Conservation (phyloP, 2,888 invertebrate species). For the Ligdia adustata region DNA sequence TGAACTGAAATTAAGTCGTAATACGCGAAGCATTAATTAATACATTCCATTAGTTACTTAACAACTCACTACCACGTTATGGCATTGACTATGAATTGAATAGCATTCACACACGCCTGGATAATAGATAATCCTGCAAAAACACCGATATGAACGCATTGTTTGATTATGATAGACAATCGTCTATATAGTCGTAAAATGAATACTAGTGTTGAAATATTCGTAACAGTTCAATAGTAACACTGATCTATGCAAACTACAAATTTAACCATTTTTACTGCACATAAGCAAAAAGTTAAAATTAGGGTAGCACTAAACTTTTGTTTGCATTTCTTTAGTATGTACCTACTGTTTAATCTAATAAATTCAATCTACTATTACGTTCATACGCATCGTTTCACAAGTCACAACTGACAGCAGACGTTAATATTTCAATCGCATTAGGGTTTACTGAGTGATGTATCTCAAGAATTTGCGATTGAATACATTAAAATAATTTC, state of each 20-base stretch:
- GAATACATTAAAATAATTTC: neutral
- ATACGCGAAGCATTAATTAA: no score
- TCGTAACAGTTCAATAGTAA: constrained; percentile 8
- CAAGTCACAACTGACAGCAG: constrained; percentile 4
- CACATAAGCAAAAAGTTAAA: no score
- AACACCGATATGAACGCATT: constrained; percentile 58
- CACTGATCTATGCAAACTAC: constrained; percentile 1
- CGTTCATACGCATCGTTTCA: constrained; percentile 10
- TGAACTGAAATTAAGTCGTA: no score
- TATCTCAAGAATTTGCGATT: neutral
- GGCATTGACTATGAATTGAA: constrained; percentile 57
- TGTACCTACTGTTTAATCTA: no score
- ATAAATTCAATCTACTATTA: no score
- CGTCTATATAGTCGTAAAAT: constrained; percentile 22
- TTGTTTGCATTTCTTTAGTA: no score
- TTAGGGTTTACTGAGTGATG: neutral
- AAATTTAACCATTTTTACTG: no score
- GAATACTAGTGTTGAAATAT: constrained; percentile 31
- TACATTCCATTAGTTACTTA: no score
- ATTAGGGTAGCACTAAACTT: no score
- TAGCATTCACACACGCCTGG: constrained; percentile 47
- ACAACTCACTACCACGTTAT: constrained; percentile 12
- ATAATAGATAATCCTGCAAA: constrained; percentile 45
- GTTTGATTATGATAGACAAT: constrained; percentile 63
- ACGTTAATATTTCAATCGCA: constrained; percentile 10